Evolutionary conservation across 1,140 invertebrate genomes (phyloP), one percentile per base, ranked within the genome.

Genomic region (Xylocopa sonorina): DNA sequence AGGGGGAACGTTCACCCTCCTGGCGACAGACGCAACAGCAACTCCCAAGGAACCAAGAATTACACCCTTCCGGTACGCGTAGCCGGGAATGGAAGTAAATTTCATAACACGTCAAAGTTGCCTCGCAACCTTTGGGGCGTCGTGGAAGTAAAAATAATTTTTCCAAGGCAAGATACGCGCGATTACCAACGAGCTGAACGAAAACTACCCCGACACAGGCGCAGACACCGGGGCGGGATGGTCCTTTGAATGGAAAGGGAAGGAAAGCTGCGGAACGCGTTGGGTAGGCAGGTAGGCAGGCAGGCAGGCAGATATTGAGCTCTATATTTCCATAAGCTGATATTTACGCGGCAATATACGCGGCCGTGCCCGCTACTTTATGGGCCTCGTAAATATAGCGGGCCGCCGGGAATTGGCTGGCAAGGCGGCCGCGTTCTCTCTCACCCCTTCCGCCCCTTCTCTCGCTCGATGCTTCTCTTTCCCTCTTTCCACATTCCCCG

Each of bases 281-380:
- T 73, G 74, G 83, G 83, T 85, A 85, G 83, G 82, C 63, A 87
- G 81, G 78, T 64, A 83, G 75, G 74, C 73, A 66, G 63, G 81
- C 71, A 82, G 87, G 86, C 89, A 89, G 91, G 92, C 92, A 93
- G 91, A 93, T 93, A 93, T 93, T 93, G 93, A 93, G 93, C 93
- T 93, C 92, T 93, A 93, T 93, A 93, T 93, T 93, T 93, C 92
- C 92, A 93, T 93, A 93, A 93, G 93, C 91, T 93, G 90, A 92
- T 92, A 93, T 93, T 93, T 93, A 93, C 92, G 92, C 88, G 92
- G 92, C 92, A 92, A 93, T 93, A 93, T 93, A 93, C 92, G 90
- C 90, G 90, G 91, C 87, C 91, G 90, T 90, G 89, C 87, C 88
- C 90, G 88, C 89, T 91, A 92, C 89, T 93, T 93, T 93, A 93